Conservation (phyloP, 2,797 vertebrate species). For the Ibycter americanus region DNA sequence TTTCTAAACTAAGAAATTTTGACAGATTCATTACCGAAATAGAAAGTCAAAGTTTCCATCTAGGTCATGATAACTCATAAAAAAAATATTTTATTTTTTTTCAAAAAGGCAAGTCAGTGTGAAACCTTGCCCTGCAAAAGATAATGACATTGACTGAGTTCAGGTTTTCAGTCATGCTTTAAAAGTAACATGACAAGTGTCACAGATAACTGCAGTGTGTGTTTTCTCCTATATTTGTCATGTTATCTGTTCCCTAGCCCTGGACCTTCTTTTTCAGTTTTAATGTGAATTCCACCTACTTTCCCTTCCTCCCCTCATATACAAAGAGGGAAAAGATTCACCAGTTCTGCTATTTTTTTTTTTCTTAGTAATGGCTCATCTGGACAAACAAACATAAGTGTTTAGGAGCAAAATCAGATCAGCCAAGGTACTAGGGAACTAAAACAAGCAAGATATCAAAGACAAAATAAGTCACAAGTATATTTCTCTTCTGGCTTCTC, state of each 20-base stretch:
- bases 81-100: neutral
- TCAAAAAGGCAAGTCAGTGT: neutral
- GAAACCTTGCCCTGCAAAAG: neutral
- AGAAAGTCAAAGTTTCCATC: neutral
- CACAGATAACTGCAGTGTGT: neutral
- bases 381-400: rapidly evolving
- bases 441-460: neutral
- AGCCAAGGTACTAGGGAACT: neutral
- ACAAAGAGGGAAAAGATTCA: neutral
- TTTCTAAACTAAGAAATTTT: neutral
- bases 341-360: neutral
- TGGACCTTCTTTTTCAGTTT: neutral
- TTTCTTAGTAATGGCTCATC: neutral
- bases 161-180: neutral
- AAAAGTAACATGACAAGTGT: neutral
- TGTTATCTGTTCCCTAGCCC: neutral
- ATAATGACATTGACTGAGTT: neutral
- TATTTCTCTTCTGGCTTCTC: neutral
- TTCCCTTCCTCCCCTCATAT: neutral
- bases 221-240: neutral
- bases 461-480: neutral
- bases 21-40: neutral
- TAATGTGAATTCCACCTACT: neutral
- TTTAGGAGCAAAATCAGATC: neutral
- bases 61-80: neutral